A percentile compares a stretch with the other conserved stretches of the same genome.
These are phyloP conservation scores for Esox lucius DNA, from an alignment of 2,797 vertebrate species.

Conservation along the genomic window DNA sequence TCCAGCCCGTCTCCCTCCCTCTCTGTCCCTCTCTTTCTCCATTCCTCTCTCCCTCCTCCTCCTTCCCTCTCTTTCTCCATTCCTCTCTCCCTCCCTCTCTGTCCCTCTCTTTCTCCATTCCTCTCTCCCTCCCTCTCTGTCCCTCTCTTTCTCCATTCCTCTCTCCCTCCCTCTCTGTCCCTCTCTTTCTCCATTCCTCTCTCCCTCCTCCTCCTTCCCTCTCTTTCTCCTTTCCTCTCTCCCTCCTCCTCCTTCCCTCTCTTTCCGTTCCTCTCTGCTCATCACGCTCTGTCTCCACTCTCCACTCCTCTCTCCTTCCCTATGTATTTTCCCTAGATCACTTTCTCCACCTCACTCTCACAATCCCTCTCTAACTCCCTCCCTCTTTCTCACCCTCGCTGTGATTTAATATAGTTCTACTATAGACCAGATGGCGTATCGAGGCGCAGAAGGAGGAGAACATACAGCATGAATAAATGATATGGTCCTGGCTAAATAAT, in stretches of 20 bases:
- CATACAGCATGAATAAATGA: constrained; percentile 64
- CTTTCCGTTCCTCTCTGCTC: too few species aligned
- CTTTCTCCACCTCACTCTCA: not conserved
- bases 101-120: not conserved
- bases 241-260: not conserved
- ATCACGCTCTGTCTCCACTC: not conserved
- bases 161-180: not conserved
- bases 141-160: constrained; percentile 4
- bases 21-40: too few species aligned
- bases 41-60: too few species aligned
- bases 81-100: not conserved
- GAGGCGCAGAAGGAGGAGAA: constrained; percentile 57
- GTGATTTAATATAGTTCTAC: constrained; percentile 45
- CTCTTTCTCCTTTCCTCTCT: not conserved
- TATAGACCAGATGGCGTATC: constrained; percentile 58
- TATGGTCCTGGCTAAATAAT: constrained; percentile 56
- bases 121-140: not conserved
- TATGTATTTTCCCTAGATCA: not conserved
- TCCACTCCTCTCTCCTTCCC: not conserved
- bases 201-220: not conserved
- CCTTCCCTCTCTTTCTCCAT: not conserved
- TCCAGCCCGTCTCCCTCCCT: not conserved
- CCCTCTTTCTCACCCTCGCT: not conserved
- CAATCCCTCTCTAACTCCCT: not conserved
- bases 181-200: not conserved